phyloP scores from a whole-genome alignment of 1,140 invertebrate species.

The Drosophila oshimai region DNA sequence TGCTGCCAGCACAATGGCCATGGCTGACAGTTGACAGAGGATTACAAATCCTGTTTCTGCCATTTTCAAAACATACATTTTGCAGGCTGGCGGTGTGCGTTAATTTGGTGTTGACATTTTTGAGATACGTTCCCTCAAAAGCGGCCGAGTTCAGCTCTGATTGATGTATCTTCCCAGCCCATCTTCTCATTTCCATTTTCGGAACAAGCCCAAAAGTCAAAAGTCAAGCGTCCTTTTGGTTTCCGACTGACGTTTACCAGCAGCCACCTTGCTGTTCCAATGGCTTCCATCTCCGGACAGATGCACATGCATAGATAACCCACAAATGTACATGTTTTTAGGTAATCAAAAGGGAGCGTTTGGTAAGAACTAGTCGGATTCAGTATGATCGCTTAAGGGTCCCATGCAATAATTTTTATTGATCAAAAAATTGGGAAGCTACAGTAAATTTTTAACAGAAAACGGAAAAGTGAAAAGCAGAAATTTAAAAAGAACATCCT shows the following conservation, averaged over 20 bases:
- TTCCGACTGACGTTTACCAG: slow-evolving; percentile 7
- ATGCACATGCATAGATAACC: slow-evolving; percentile 33
- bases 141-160: slow-evolving; percentile 28
- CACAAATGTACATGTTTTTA: no score
- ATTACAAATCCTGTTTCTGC: slow-evolving; percentile 4
- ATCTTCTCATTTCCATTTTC: slow-evolving; percentile 21
- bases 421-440: no score
- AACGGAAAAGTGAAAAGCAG: no score
- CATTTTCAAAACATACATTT: slow-evolving; percentile 45
- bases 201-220: slow-evolving; percentile 29
- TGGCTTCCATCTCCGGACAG: slow-evolving; percentile 2
- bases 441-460: no score
- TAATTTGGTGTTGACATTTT: slow-evolving; percentile 78
- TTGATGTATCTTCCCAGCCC: slow-evolving; percentile 42
- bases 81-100: background rate
- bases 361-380: slow-evolving; percentile 11
- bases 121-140: slow-evolving; percentile 61
- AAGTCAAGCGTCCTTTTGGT: slow-evolving; percentile 20
- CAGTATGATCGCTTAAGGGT: no score
- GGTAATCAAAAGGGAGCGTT: background rate
- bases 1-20: slow-evolving; percentile 60
- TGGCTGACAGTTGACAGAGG: slow-evolving; percentile 62
- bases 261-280: background rate
- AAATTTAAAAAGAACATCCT: no score
- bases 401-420: no score